These are phyloP conservation scores for Tyria jacobaeae DNA, from an alignment of 2,888 invertebrate genomes.

Conservation along the genomic window DNA sequence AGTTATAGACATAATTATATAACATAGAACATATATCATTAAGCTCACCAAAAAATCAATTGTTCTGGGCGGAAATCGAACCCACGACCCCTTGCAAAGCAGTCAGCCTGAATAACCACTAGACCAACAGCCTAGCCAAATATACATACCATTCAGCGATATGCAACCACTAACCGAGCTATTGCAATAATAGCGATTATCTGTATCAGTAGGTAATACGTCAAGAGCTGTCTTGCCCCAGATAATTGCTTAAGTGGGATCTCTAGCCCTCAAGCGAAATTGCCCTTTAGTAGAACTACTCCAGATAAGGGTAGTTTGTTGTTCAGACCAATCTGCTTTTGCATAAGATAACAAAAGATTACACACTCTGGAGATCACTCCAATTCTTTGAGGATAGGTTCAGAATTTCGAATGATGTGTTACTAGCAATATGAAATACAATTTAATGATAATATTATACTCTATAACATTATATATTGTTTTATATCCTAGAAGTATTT, in stretches of 20 bases:
- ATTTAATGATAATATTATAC: no score
- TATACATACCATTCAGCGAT: background rate
- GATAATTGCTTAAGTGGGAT: constrained; percentile 70
- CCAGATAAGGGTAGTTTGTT: constrained; percentile 70
- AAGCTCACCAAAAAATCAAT: no score
- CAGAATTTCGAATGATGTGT: constrained; percentile 16
- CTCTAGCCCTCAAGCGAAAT: constrained; percentile 46
- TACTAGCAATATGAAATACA: background rate
- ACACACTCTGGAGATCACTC: constrained; percentile 61
- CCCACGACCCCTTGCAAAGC: no score
- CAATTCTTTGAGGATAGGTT: constrained; percentile 45
- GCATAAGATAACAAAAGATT: constrained; percentile 73
- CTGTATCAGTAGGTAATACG: constrained; percentile 28
- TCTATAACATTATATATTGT: no score
- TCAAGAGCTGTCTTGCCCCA: constrained; percentile 42
- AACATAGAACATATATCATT: no score
- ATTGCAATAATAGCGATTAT: constrained; percentile 4
- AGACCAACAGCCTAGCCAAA: no score
- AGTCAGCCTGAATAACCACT: no score
- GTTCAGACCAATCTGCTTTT: constrained; percentile 65
- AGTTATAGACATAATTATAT: no score
- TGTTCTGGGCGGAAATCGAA: no score
- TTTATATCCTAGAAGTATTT: no score
- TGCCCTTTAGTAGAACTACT: constrained; percentile 57
- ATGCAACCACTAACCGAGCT: constrained; percentile 8